These are phyloP conservation scores for Drosophila punjabiensis DNA, from an alignment of 1,140 invertebrate species.

Conservation along the genomic window DNA sequence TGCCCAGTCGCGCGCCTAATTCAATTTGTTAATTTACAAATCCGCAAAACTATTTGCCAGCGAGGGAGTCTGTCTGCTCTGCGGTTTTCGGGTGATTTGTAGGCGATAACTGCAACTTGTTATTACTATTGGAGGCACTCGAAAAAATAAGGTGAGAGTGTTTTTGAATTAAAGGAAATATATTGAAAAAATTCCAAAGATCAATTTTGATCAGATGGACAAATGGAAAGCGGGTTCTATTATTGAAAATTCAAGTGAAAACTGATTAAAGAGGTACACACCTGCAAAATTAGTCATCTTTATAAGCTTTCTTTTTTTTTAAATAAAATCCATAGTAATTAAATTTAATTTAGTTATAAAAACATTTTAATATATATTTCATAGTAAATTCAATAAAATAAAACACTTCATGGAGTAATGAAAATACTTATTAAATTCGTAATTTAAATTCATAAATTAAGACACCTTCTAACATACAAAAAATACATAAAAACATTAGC, in stretches of 20 bases:
- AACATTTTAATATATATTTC: no score
- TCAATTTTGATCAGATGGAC: background rate
- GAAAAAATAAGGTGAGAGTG: background rate
- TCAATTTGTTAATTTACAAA: conserved; percentile 84
- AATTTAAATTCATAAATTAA: background rate
- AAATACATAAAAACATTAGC: background rate
- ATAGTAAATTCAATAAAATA: no score
- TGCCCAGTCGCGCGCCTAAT: conserved; percentile 75
- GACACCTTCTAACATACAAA: background rate
- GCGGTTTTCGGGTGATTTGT: conserved; percentile 53
- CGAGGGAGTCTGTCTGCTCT: conserved; percentile 68
- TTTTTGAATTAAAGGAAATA: background rate
- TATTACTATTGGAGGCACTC: conserved; percentile 49
- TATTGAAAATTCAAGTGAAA: background rate
- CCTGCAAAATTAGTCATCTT: no score
- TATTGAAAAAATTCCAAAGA: background rate
- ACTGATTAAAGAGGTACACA: rapidly evolving
- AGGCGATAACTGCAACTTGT: conserved; percentile 66
- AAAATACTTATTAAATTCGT: background rate
- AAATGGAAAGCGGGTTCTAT: background rate
- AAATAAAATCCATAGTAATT: no score
- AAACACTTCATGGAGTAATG: no score
- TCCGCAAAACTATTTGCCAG: conserved; percentile 79
- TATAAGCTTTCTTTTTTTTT: no score
- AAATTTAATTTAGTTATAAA: no score